Base-by-base conservation (phyloP, 2,113 vertebrate species). In the Rhinolophus sinicus region DNA sequence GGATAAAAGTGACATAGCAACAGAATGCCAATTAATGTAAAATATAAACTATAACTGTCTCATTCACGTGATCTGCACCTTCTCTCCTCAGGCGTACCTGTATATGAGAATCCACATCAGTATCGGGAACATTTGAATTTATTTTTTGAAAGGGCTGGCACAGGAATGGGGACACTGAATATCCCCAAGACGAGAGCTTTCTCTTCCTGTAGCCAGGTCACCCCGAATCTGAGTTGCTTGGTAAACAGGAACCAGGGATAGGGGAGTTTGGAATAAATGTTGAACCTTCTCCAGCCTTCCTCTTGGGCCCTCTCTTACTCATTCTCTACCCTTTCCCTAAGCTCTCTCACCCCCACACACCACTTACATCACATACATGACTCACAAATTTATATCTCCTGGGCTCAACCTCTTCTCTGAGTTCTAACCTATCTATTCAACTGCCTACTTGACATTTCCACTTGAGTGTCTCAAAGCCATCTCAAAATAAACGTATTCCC, bases 401-500 rank as follows among this genome's bases (percentile, higher is more conserved):
- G 2, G 22, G 2, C 33, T 62, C 69, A 56, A 33, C 3, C 26
- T 84, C 28, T 70, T 70, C 52, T 76, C 19, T 67, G 7, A 76
- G 19, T 83, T 77, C 24, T 40, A 96, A 33, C 21, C n/a, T 54
- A 22, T 28, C 13, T 14, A 54, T 67, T 50, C 28, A 65, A n/a
- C 22, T 93, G 33, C 21, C 19, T 94, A 33, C 30, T 54, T 89
- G 83, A 86, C 69, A 75, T 83, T 90, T 93, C 28, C 75, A 69
- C 50, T 88, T 85, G 16, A 52, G 76, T 50, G 6, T 87, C 18
- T 85, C 70, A 75, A 94, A 47, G 64, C 24, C 70, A 72, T 88
- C 80, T 85, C 58, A 76, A 75, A 96, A 70, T 40, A 85, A 58
- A 65, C 19, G 40, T 44, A 47, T 35, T 6, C 4, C 47, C 15